Conservation (phyloP, 2,113 vertebrate species). For the Forbesichthys papilliferus region DNA sequence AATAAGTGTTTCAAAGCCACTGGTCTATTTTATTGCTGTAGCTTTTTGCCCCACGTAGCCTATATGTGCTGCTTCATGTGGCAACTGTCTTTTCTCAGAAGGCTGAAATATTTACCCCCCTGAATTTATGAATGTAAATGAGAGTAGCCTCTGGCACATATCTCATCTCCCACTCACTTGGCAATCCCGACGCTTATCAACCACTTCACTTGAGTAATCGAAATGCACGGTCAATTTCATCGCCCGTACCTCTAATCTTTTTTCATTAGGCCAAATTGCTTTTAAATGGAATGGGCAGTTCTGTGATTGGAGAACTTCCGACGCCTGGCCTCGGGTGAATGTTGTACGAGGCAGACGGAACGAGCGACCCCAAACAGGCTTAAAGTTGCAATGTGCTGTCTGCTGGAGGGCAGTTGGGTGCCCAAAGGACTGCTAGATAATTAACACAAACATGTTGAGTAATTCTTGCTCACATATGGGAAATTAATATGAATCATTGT, state of each 20-base stretch:
- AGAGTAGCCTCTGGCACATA: background rate
- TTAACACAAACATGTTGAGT: no score
- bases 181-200: slow-evolving; percentile 29
- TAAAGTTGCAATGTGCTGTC: no score
- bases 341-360: no score
- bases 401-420: no score
- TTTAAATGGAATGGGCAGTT: slow-evolving; percentile 35
- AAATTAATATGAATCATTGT: no score
- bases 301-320: slow-evolving; percentile 15
- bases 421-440: no score
- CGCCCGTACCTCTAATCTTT: slow-evolving; percentile 33
- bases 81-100: background rate
- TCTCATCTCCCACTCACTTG: slow-evolving; percentile 21
- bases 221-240: slow-evolving; percentile 41
- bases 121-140: slow-evolving; percentile 17
- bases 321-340: background rate
- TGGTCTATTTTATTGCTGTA: background rate
- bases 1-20: background rate
- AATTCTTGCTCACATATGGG: no score
- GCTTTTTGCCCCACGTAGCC: no score
- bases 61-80: background rate
- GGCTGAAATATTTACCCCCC: slow-evolving; percentile 5
- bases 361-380: no score
- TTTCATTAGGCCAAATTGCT: slow-evolving; percentile 43
- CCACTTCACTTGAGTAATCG: slow-evolving; percentile 16